Conservation (phyloP, 1,140 invertebrate genomes). For the Pteromalus puparum region DNA sequence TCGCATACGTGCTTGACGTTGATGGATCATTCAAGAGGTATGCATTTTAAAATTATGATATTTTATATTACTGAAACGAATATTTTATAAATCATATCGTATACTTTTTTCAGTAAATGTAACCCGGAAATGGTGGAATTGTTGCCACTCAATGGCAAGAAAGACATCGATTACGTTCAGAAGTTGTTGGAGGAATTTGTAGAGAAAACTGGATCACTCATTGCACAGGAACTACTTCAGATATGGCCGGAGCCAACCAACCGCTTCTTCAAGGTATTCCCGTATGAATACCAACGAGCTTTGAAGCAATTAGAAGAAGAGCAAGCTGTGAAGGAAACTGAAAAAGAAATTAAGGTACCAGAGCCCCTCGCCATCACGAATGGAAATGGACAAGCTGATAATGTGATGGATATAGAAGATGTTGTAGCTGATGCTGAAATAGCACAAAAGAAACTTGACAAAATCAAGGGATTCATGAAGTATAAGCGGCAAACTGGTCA, state of each 20-base stretch:
- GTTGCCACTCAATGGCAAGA: constrained; percentile 84
- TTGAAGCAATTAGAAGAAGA: constrained; percentile 85
- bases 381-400: constrained; percentile 66
- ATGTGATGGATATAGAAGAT: constrained; percentile 92
- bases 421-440: constrained; percentile 84
- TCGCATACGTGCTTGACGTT: constrained; percentile 96
- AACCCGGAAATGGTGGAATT: constrained; percentile 95
- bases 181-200: constrained; percentile 90
- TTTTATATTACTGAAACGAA: constrained; percentile 6
- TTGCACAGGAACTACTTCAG: constrained; percentile 87
- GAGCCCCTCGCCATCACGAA: constrained; percentile 62
- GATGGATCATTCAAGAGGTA: constrained; percentile 86
- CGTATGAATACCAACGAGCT: constrained; percentile 96
- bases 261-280: constrained; percentile 97
- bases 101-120: constrained; percentile 81
- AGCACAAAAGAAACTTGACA: constrained; percentile 91
- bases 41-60: constrained; percentile 15
- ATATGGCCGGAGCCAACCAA: constrained; percentile 88
- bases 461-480: constrained; percentile 97
- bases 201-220: constrained; percentile 91
- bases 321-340: constrained; percentile 75
- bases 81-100: constrained; percentile 46
- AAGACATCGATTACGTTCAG: constrained; percentile 90
- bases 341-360: constrained; percentile 72
- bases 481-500: constrained; percentile 91